Base-by-base conservation (phyloP, 1,140 invertebrate genomes). In the Chlorops oryzae region DNA sequence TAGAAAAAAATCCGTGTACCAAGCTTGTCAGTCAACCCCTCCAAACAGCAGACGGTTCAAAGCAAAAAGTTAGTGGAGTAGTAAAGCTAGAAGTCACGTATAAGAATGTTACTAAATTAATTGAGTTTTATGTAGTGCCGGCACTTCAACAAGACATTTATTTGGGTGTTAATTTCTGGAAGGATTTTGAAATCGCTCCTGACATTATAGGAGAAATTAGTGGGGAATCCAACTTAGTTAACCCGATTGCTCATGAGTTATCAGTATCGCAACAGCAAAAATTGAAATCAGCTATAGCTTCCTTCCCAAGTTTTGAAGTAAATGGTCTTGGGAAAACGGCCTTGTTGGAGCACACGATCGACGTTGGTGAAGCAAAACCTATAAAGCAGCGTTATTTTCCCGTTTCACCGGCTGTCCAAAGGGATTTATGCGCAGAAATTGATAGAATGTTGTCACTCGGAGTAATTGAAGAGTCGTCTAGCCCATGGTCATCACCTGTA, bases 241-340 rank as follows among this genome's bases (percentile, higher is more conserved):
- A 32, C 13, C 15, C 20, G 4, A 13, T 20, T 17, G n/a, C 38
- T 9, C n/a, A n/a, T n/a, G n/a, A n/a, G n/a, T n/a, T n/a, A n/a
- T n/a, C n/a, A n/a, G n/a, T n/a, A n/a, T n/a, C n/a, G n/a, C n/a
- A n/a, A n/a, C n/a, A n/a, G 9, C 15, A 27, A 12, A 47, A 7
- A 6, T 17, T 47, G 9, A 24, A 34, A 23, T n/a, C 25, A n/a
- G 56, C 50, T 10, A 54, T 59, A 38, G 48, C 27, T 22, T 50
- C 32, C 45, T 56, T 56, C 45, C 46, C 27, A 25, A 43, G 9
- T 32, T 54, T 35, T 18, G 27, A 40, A 4, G 23, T 28, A 12
- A 7, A 34, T 5, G 44, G 51, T 23, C 78, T 62, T 25, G 64
- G 64, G 3, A 48, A 47, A 24, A 65, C 63, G 3, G 21, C 44